Percentiles rank a stretch among this genome's conserved stretches.
Conservation (phyloP, 2,797 vertebrate genomes). For the Sebastes vulpes region DNA sequence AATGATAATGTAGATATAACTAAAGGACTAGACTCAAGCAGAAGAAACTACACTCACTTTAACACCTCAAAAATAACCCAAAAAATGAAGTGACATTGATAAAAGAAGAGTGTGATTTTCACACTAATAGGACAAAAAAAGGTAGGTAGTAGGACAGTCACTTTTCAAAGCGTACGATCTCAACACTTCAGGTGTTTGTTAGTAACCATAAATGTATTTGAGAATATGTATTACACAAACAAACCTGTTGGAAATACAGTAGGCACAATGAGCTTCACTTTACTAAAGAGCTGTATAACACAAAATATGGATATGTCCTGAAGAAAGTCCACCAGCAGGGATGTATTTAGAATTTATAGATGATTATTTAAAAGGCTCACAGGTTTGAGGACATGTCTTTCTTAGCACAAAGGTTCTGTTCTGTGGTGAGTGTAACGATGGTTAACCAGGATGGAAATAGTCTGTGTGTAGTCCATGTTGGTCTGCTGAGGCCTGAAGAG, state of each 20-base stretch:
- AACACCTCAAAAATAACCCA: background rate
- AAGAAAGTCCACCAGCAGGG: background rate
- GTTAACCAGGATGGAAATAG: constrained; percentile 28
- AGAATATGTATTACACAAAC: background rate
- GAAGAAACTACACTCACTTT: background rate
- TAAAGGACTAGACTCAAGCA: background rate
- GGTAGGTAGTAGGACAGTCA: background rate
- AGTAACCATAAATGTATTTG: background rate
- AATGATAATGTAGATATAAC: background rate
- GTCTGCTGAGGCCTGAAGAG: background rate
- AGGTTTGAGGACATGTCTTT: background rate
- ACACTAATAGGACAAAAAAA: background rate
- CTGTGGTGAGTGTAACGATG: background rate
- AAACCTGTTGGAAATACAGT: background rate
- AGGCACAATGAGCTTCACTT: background rate
- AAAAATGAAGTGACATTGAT: background rate
- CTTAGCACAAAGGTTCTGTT: background rate
- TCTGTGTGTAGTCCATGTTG: background rate
- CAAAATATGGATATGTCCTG: background rate
- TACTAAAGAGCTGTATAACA: background rate
- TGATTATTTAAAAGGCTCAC: background rate
- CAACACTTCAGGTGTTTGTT: background rate
- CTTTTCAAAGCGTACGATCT: background rate
- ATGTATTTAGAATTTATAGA: background rate
- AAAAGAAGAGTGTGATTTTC: background rate